phyloP scores from a whole-genome alignment of 2,888 invertebrate species.

The Chrysodeixis includens region DNA sequence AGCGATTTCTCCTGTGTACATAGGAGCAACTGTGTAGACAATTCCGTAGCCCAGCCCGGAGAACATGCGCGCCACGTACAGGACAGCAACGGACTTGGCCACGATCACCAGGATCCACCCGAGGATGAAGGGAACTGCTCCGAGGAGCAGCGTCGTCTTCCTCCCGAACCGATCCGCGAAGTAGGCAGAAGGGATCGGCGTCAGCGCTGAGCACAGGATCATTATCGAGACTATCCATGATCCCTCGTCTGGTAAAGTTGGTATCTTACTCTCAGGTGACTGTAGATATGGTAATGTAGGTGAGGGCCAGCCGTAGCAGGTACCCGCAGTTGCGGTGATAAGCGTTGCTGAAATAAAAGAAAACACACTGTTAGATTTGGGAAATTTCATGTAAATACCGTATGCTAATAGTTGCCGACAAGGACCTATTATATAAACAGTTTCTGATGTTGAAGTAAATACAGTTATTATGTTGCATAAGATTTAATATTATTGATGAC shows the following conservation, averaged over 20 bases:
- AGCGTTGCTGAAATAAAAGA: constrained; percentile 84
- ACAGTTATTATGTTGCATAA: constrained; percentile 14
- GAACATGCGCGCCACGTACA: constrained; percentile 90
- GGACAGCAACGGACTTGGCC: constrained; percentile 86
- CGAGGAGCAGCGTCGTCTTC: constrained; percentile 90
- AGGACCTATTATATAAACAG: constrained; percentile 48
- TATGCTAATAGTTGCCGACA: constrained; percentile 46
- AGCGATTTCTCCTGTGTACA: constrained; percentile 91
- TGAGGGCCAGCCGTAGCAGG: constrained; percentile 90
- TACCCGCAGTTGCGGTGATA: constrained; percentile 87
- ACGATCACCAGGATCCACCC: constrained; percentile 91
- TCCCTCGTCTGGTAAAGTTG: constrained; percentile 85
- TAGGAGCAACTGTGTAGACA: constrained; percentile 90
- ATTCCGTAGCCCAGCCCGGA: constrained; percentile 91
- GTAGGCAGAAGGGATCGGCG: constrained; percentile 90
- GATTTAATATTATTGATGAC: constrained; percentile 48
- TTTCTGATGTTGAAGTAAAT: constrained; percentile 38
- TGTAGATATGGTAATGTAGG: constrained; percentile 88
- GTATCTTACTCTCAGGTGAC: constrained; percentile 82
- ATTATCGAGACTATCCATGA: constrained; percentile 91
- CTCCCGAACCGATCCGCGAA: constrained; percentile 91
- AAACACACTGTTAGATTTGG: constrained; percentile 37
- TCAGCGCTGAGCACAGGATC: constrained; percentile 90
- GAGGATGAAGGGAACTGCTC: constrained; percentile 89
- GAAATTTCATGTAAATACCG: constrained; percentile 17